Evolutionary conservation across 2,797 vertebrate species (phyloP).

Genomic region (Rhabdophis nuchalis): DNA sequence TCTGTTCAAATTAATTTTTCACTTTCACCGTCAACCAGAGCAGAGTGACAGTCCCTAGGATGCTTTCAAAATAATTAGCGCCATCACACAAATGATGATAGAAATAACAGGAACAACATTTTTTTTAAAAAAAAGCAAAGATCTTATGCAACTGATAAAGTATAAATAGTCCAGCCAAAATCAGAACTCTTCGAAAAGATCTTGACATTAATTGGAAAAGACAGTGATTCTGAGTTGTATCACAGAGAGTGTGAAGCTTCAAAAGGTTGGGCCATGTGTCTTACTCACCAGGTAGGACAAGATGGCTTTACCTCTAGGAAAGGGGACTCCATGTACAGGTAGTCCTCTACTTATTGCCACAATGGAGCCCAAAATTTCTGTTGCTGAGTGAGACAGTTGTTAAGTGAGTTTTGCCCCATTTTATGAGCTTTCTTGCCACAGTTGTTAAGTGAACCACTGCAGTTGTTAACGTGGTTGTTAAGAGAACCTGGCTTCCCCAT

Average conservation of each 20-base stretch:
- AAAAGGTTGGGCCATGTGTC: not conserved
- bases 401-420: not conserved
- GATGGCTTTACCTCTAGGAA: constrained; percentile 23
- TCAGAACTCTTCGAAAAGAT: constrained; percentile 37
- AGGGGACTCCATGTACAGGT: rapidly evolving
- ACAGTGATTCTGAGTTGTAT: constrained; percentile 51
- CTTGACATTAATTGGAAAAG: constrained; percentile 63
- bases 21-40: constrained; percentile 23
- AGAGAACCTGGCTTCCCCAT: too few species aligned
- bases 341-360: not conserved
- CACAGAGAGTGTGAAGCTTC: not conserved
- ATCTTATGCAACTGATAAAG: not conserved
- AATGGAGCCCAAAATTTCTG: not conserved
- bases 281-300: not conserved
- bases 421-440: too few species aligned
- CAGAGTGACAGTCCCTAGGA: not conserved
- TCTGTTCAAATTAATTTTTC: constrained; percentile 52
- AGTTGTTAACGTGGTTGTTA: too few species aligned
- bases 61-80: constrained; percentile 52
- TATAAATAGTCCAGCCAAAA: constrained; percentile 59
- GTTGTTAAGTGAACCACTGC: too few species aligned
- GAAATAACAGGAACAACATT: not conserved
- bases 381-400: not conserved
- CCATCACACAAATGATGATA: constrained; percentile 2
- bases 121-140: not conserved